A percentile compares a stretch with the other conserved stretches of the same genome.
Evolutionary conservation across 2,113 vertebrate species (phyloP).

Genomic region (Indicator indicator): DNA sequence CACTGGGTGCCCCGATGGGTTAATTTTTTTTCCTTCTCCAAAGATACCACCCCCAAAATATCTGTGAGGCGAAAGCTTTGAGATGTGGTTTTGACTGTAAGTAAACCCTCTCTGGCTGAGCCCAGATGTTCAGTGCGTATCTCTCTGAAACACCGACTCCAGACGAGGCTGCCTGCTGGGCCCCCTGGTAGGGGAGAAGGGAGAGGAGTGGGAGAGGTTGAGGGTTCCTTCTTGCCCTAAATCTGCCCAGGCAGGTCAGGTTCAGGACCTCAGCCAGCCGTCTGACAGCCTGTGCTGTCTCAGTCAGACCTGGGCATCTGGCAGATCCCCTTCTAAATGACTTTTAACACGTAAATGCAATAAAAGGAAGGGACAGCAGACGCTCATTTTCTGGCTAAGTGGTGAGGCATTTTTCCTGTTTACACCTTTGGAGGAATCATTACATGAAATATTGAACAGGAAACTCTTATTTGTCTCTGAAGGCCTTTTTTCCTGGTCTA

Average conservation of each 20-base stretch:
- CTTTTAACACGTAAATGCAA: neutral
- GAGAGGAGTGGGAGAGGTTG: neutral
- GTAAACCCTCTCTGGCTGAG: neutral
- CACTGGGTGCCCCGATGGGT: rapidly evolving
- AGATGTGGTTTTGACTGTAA: neutral
- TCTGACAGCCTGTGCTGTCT: neutral
- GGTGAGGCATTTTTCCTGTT: conserved; percentile 36
- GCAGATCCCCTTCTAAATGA: conserved; percentile 5
- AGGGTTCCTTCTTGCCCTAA: neutral
- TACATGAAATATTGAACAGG: conserved; percentile 60
- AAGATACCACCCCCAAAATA: neutral
- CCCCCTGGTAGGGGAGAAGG: neutral
- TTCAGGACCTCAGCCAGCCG: neutral
- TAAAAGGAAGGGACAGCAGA: neutral
- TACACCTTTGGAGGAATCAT: conserved; percentile 49
- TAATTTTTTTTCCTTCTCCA: neutral
- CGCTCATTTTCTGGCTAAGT: conserved; percentile 28
- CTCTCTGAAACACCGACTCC: rapidly evolving
- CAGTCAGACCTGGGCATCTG: neutral
- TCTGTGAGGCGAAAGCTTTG: neutral
- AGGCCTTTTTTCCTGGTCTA: conserved; percentile 18
- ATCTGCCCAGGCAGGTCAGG: neutral
- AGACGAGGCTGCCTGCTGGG: rapidly evolving
- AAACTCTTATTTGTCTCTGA: conserved; percentile 34
- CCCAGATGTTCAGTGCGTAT: neutral